These are phyloP conservation scores for Numenius phaeopus DNA, from an alignment of 2,797 vertebrate species.

Conservation along the genomic window DNA sequence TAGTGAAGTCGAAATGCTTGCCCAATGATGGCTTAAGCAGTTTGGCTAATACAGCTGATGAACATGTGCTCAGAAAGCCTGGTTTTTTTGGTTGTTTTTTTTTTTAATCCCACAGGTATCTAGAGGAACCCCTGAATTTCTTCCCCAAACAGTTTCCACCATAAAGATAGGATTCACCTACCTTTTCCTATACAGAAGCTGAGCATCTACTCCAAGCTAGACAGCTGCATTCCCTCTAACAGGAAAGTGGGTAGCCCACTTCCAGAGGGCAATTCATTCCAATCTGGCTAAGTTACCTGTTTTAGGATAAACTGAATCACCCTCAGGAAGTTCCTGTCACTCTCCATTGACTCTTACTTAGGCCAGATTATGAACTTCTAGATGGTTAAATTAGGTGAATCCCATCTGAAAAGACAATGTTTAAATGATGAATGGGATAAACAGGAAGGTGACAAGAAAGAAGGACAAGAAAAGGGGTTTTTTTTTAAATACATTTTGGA, in stretches of 20 bases:
- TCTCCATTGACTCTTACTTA: background rate
- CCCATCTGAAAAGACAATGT: background rate
- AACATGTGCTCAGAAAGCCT: background rate
- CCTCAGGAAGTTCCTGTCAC: background rate
- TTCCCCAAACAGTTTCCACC: background rate
- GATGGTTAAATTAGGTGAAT: background rate
- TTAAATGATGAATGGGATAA: background rate
- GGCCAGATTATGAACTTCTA: background rate
- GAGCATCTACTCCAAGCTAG: background rate
- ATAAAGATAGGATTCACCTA: background rate
- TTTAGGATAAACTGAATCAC: background rate
- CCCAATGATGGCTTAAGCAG: background rate
- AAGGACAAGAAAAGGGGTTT: background rate
- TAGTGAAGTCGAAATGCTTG: background rate
- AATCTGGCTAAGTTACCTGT: background rate
- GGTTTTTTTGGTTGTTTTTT: too few species aligned
- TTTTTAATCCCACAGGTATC: background rate
- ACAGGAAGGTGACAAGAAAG: background rate
- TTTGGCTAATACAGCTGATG: background rate
- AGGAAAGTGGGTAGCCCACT: background rate
- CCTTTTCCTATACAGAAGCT: background rate
- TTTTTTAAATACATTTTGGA: background rate
- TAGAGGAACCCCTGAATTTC: background rate
- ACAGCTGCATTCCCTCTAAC: background rate
- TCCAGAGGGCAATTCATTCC: background rate